These are phyloP conservation scores for Clinocottus analis DNA, from an alignment of 2,113 vertebrate species.

Conservation along the genomic window DNA sequence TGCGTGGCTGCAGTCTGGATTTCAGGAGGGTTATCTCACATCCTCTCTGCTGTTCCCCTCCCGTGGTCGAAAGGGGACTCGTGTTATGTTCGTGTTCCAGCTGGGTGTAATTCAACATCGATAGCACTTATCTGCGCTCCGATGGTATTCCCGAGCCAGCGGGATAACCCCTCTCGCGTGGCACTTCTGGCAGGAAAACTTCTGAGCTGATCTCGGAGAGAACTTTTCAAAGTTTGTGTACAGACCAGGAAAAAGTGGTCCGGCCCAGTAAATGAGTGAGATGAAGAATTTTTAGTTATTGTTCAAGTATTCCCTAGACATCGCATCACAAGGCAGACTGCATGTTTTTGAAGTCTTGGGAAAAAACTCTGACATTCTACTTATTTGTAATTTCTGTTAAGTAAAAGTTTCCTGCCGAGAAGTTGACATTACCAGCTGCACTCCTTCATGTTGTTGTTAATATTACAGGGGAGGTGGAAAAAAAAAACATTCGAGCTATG, in stretches of 20 bases:
- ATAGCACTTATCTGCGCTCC: constrained; percentile 58
- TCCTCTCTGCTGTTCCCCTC: constrained; percentile 24
- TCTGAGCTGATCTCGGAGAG: constrained; percentile 17
- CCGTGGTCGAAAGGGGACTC: constrained; percentile 29
- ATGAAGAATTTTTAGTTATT: constrained; percentile 26
- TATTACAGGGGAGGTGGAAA: constrained; percentile 24
- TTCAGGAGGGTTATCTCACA: constrained; percentile 45
- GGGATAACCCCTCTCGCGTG: constrained; percentile 48
- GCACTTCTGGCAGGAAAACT: constrained; percentile 29
- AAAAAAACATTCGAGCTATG: constrained; percentile 15
- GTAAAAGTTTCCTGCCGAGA: constrained; percentile 27
- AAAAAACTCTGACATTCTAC: too few relatives aligned
- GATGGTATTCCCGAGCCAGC: constrained; percentile 43
- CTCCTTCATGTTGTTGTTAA: constrained; percentile 26
- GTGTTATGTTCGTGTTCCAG: constrained; percentile 59
- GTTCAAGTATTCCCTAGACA: constrained; percentile 7
- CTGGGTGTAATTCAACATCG: constrained; percentile 60
- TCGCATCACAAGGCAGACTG: background rate
- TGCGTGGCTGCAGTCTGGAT: constrained; percentile 29
- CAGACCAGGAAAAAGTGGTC: constrained; percentile 14
- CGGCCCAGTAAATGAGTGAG: constrained; percentile 19
- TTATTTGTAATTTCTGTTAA: constrained; percentile 39
- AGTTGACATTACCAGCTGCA: constrained; percentile 41
- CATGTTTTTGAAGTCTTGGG: constrained; percentile 13
- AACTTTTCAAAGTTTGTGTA: constrained; percentile 30